Base-by-base conservation (phyloP, 2,797 vertebrate species). In the Salarias fasciatus region DNA sequence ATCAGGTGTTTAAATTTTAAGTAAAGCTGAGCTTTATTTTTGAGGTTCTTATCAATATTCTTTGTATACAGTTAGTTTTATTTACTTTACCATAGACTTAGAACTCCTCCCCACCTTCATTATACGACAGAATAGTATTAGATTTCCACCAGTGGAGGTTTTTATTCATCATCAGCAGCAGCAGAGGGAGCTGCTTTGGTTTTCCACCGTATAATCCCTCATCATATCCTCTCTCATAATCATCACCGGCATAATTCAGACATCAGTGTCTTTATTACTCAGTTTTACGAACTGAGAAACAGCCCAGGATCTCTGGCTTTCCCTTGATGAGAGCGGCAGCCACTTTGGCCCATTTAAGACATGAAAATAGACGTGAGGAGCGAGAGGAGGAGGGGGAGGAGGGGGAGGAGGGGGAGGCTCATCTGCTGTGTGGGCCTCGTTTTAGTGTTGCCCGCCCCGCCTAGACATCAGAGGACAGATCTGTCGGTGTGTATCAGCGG, bases 391-490 rank as follows among this genome's bases (percentile, higher is more conserved):
- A n/a, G n/a, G n/a, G n/a, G 18, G 18, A 24, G 18, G 18, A 3
- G 18, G 18, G 77, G 38, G 33, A 11, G 50, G 48, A 13, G 40
- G 82, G 87, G 85, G 77, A 86, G 85, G 84, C 84, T 82, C 70
- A 60, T 86, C 64, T 78, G 77, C 72, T 72, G 75, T 68, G 80
- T 77, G 79, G 69, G 73, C 62, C 71, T 82, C 54, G 63, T 80
- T 86, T 87, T 73, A 87, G 74, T 72, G 36, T 74, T 75, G 50
- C 77, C 84, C 65, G 43, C 75, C 88, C 72, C 82, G 88, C 75
- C 72, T 70, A 82, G 81, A 91, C 92, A 92, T 94, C 92, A 92
- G 89, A 93, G 89, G 84, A 79, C 83, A 79, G 85, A 92, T 91
- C 91, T 92, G 91, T 93, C 90, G 86, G 85, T 78, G 82, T 80